Conservation (phyloP, 1,140 invertebrate species). For the Uloborus diversus region DNA sequence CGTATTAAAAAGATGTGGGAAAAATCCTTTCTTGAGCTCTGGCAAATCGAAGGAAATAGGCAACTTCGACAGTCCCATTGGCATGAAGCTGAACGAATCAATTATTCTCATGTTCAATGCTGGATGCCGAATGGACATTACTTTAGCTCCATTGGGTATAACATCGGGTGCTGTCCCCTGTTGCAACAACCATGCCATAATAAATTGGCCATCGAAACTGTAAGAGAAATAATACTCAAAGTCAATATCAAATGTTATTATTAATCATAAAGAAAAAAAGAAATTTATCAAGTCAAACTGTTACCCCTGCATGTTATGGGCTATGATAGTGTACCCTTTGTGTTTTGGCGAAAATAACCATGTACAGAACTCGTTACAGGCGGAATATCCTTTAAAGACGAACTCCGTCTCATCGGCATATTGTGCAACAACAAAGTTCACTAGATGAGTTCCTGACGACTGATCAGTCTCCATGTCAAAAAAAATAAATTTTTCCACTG, state of each 20-base stretch:
- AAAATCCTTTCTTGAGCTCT: too few relatives aligned
- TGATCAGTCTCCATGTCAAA: constrained; percentile 15
- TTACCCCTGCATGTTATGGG: background rate
- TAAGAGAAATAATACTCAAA: background rate
- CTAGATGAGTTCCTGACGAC: background rate
- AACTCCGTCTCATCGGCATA: background rate
- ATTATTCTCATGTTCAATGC: background rate
- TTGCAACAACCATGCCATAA: background rate
- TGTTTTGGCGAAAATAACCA: background rate
- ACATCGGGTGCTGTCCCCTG: constrained; percentile 11
- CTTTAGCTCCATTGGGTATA: constrained; percentile 25
- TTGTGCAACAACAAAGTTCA: background rate
- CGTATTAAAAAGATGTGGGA: too few relatives aligned
- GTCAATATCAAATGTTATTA: background rate
- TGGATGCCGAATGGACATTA: background rate
- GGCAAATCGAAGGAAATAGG: too few relatives aligned
- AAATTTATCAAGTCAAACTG: too few relatives aligned
- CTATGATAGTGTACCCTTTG: background rate
- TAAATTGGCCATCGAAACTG: background rate
- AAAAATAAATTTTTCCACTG: background rate
- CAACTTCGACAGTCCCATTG: background rate
- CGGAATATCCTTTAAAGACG: background rate
- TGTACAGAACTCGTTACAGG: background rate
- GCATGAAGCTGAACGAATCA: background rate
- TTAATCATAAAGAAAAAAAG: background rate